Base-by-base conservation (phyloP, 2,888 invertebrate species). In the Chouioia cunea region DNA sequence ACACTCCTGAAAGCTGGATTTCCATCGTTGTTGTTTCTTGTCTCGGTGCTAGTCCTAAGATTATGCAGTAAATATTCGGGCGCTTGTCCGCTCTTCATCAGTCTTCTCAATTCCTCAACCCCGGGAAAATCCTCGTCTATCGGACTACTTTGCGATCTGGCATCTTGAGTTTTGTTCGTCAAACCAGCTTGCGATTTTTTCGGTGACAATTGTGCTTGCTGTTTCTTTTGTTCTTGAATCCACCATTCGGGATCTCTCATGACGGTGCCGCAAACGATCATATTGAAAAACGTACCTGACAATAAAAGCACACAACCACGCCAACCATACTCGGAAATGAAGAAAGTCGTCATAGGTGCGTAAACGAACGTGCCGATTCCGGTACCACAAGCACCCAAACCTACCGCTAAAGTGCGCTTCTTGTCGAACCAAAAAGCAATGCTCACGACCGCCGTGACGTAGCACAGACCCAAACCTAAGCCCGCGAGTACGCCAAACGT, bases 371-470 rank as follows among this genome's bases (percentile, higher is more conserved):
- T 97, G 14, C 96, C 96, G 58, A 95, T 91, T 0, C 96, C 96
- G 0, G 95, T 95, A 6, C 96, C 96, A 78, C 95, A 94, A 0
- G 95, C 95, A 1, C 95, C 94, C 66, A 96, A 87, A 2, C 96
- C 94, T 4, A 95, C 94, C 4, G 96, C 96, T 74, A 96, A 88
- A 56, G 93, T 93, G 47, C 96, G 89, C 80, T 92, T 93, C 84
- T 93, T 93, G 79, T 96, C 95, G 85, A 97, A 97, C 92, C 96
- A 97, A 82, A 94, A 96, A 8, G 96, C 96, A 70, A 97, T 94
- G 65, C 94, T 93, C 4, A 96, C 96, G 4, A 96, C 96, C 6
- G 96, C 95, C 2, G 96, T 94, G 14, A 96, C 95, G 82, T 95
- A 96, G 63, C 93, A 93, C 60, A 94, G 86, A 6, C 95, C 94